Conservation (phyloP, 2,888 invertebrate genomes). For the Germaria angustata region DNA sequence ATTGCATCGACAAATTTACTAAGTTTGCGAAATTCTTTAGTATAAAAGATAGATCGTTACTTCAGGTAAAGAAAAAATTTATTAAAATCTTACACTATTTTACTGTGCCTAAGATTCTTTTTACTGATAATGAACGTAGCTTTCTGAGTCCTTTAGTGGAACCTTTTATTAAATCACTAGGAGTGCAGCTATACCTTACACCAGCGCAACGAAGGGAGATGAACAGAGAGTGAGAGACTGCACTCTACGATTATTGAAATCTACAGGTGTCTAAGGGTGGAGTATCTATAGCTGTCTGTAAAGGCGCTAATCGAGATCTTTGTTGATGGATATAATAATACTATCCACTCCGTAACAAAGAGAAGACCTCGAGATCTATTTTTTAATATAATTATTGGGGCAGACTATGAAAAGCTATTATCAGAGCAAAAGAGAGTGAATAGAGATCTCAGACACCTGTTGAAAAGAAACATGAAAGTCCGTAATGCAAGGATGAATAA, state of each 20-base stretch:
- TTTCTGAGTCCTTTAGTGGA: not conserved
- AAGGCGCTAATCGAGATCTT: not conserved
- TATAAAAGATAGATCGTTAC: too few relatives aligned
- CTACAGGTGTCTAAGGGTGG: not conserved
- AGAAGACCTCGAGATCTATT: not conserved
- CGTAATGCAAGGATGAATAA: not conserved
- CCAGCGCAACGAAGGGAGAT: not conserved
- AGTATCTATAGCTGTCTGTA: not conserved
- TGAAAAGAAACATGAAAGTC: not conserved
- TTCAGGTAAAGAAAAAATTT: too few relatives aligned
- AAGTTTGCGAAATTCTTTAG: too few relatives aligned
- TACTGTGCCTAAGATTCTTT: too few relatives aligned
- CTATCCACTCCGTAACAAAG: not conserved
- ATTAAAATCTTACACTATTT: not conserved
- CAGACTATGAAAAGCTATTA: not conserved
- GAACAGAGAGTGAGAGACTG: too few relatives aligned
- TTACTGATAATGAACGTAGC: too few relatives aligned
- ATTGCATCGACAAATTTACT: not conserved
- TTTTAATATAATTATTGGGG: not conserved
- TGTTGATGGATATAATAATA: not conserved
- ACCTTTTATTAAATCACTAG: not conserved
- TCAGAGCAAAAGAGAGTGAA: too few relatives aligned
- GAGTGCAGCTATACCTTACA: too few relatives aligned
- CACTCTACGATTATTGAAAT: too few relatives aligned
- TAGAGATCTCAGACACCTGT: not conserved